phyloP scores from a whole-genome alignment of 2,888 invertebrate genomes.

The Melanostoma scalare region DNA sequence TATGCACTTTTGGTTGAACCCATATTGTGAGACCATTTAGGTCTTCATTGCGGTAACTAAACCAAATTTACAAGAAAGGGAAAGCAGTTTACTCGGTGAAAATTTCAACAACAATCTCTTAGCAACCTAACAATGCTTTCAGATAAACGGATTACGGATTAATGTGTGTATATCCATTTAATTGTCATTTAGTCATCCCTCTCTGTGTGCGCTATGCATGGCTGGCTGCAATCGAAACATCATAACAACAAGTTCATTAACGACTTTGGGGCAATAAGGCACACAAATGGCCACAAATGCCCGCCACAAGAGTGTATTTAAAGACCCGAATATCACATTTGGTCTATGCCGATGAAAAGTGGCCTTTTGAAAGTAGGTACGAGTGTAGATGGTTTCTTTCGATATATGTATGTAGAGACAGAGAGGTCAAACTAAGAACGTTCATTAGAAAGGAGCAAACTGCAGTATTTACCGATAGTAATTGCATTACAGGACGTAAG shows the following conservation, averaged over 20 bases:
- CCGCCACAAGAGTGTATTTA: slow-evolving; percentile 69
- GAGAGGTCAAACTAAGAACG: slow-evolving; percentile 2
- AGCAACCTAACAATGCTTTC: slow-evolving; percentile 36
- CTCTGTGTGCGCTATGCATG: slow-evolving; percentile 8
- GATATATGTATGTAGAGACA: slow-evolving; percentile 19
- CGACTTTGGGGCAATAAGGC: slow-evolving; percentile 58
- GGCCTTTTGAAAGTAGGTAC: not conserved
- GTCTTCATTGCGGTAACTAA: slow-evolving; percentile 17
- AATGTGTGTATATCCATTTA: slow-evolving; percentile 69
- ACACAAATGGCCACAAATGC: slow-evolving; percentile 66
- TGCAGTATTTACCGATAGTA: slow-evolving; percentile 67
- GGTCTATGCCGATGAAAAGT: slow-evolving; percentile 41
- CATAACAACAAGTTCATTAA: slow-evolving; percentile 73
- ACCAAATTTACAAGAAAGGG: slow-evolving; percentile 14
- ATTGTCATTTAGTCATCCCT: slow-evolving; percentile 70
- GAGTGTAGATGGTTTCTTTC: slow-evolving; percentile 58
- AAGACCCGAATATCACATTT: slow-evolving; percentile 66
- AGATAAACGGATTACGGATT: slow-evolving; percentile 57
- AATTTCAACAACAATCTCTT: slow-evolving; percentile 42
- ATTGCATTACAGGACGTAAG: slow-evolving; percentile 65
- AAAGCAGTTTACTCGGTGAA: slow-evolving; percentile 7
- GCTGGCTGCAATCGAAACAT: slow-evolving; percentile 65
- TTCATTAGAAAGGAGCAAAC: slow-evolving; percentile 8
- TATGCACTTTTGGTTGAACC: slow-evolving; percentile 9
- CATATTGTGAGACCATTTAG: slow-evolving; percentile 31